phyloP scores from a whole-genome alignment of 37 sponge, comb jelly and placozoan genomes.

The Petrosia ficiformis region DNA sequence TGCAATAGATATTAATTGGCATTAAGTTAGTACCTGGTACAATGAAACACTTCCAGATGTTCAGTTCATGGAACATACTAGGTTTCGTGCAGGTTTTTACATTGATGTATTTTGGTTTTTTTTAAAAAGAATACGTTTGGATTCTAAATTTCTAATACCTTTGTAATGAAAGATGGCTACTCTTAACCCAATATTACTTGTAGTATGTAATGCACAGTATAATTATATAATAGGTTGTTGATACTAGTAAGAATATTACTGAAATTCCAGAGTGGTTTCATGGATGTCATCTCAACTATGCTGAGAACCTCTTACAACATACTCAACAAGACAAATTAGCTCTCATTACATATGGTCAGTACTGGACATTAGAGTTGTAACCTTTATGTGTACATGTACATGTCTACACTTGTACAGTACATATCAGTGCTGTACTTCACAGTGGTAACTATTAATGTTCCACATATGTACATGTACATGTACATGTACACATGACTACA shows the following conservation, averaged over 20 bases:
- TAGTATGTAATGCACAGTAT: neutral
- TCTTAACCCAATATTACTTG: neutral
- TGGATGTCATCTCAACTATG: constrained; percentile 91
- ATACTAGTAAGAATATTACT: constrained; percentile 62
- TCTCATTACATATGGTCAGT: constrained; percentile 69
- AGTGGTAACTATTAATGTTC: too few relatives aligned
- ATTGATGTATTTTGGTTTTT: too few relatives aligned
- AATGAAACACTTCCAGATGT: too few relatives aligned
- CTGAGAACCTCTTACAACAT: constrained; percentile 87
- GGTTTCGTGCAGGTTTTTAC: too few relatives aligned
- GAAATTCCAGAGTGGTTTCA: constrained; percentile 96
- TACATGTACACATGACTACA: too few relatives aligned
- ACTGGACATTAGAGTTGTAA: neutral
- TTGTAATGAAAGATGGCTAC: neutral
- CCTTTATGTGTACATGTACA: constrained; percentile 1
- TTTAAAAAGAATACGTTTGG: too few relatives aligned
- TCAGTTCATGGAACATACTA: too few relatives aligned
- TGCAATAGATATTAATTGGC: too few relatives aligned
- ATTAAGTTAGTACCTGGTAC: too few relatives aligned
- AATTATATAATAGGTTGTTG: constrained; percentile 79
- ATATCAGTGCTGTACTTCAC: too few relatives aligned
- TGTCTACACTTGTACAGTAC: neutral
- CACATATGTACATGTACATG: too few relatives aligned
- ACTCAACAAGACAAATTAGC: constrained; percentile 66
- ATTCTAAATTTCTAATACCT: neutral